phyloP scores from a whole-genome alignment of 2,888 invertebrate species.

The Chydorus sphaericus region DNA sequence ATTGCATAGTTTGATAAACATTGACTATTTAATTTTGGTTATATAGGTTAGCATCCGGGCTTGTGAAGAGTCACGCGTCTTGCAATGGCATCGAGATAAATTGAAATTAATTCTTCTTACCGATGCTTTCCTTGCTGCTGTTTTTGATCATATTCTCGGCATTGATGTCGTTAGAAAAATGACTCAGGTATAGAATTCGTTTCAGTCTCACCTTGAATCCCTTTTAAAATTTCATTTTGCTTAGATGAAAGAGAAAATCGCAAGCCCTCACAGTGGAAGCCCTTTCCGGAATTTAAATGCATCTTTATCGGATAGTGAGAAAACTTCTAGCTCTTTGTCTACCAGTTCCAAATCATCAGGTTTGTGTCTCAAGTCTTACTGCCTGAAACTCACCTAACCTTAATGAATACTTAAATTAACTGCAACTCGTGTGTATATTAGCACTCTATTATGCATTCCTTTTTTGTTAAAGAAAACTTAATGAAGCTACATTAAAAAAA shows the following conservation, averaged over 20 bases:
- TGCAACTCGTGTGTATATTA: no score
- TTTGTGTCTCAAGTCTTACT: not conserved
- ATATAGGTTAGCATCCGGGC: slow-evolving; percentile 67
- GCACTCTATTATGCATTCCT: no score
- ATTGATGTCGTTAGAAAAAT: slow-evolving; percentile 73
- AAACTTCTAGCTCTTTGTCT: not conserved
- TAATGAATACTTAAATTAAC: no score
- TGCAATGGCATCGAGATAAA: slow-evolving; percentile 75
- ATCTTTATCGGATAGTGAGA: not conserved
- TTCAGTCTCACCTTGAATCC: not conserved
- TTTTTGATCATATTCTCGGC: slow-evolving; percentile 72
- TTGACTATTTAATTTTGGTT: not conserved
- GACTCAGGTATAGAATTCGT: slow-evolving; percentile 53
- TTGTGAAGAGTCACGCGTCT: slow-evolving; percentile 66
- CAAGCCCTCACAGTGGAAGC: not conserved
- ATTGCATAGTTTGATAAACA: no score
- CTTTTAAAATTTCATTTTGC: not conserved
- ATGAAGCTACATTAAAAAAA: no score
- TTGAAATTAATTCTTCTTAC: slow-evolving; percentile 68
- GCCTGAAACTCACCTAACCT: no score
- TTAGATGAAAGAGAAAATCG: not conserved
- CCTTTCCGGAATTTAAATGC: not conserved
- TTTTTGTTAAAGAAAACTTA: no score
- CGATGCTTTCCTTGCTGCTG: slow-evolving; percentile 58
- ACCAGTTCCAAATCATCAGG: not conserved